Evolutionary conservation across 92 coral and sea anemone species (phyloP), one percentile per base, ranked within the genome.

Genomic region (Micromussa lordhowensis): DNA sequence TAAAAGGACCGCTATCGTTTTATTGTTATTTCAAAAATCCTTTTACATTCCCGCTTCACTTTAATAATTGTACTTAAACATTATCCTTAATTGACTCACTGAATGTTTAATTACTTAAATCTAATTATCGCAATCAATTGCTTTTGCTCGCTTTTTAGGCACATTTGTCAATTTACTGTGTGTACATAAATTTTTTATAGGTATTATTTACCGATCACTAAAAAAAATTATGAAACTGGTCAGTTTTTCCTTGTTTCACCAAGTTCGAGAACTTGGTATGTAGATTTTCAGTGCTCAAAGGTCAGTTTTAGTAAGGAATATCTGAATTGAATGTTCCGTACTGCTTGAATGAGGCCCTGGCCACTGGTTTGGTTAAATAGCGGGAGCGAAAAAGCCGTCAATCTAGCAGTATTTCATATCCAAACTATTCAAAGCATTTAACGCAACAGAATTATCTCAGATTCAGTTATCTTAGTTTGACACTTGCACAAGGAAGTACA

Each of bases 401-500:
- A 73, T 17, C 5, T 21, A 12, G 26, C 29, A 22, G 19, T 6
- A 36, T 66, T 66, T 66, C 26, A 44, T 44, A 1, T 44, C 51
- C 51, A 44, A 44, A 13, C 26, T 11, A 66, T 66, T 28, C 15
- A 28, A 66, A 26, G 71, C 34, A 9, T 26, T 26, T 26, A 66
- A 26, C 71, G 19, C 32, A 66, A 15, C 4, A 26, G 71, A 66
- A 12, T 66, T 66, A 26, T 28, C 71, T 66, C 61, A 17, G 73
- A 8, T 44, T 1, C 12, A 44, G 5, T 21, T 82, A 0, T 31
- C 68, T 49, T 72, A 51, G 26, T 48, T 51, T 77, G 64, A 51
- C n/a, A n/a, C 12, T 77, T 29, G 10, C 44, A 77, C 22, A 36
- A 77, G 64, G 81, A 77, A 77, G 59, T 77, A 77, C 78, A 49